Evolutionary conservation across 2,888 invertebrate genomes (phyloP), one percentile per base, ranked within the genome.

Genomic region (Melinopterus prodromus): DNA sequence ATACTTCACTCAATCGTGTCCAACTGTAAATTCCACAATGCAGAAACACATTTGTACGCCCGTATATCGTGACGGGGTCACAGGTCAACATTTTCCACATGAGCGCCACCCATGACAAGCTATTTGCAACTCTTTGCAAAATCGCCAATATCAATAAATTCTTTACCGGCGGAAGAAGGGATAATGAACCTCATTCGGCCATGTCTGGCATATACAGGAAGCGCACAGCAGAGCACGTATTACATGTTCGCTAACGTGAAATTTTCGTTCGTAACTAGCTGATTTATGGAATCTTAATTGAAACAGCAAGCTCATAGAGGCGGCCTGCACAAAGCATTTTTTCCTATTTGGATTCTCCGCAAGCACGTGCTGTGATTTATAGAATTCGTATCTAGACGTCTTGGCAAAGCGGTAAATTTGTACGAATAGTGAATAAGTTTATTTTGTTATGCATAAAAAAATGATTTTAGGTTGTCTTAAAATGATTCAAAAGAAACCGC

Each of bases 41-140:
- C 53, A 53, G 53, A 53, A 53, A 53, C 53, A 53, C 53, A 53
- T 53, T 53, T 53, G 53, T 53, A 53, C 5, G 53, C 53, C 53
- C 53, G 53, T 53, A 53, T 53, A 53, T 53, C 53, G 53, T 53
- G 53, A 53, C 53, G 53, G 53, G 53, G 53, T 53, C 53, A 53
- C 5, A 53, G 53, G 53, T 53, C 53, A 4, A 53, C 53, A 53
- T 53, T 53, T 53, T 53, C 53, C 53, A 53, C 53, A 53, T 53
- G 53, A 53, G 53, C 53, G 53, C 53, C 53, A 53, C 53, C 5
- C 53, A 53, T 53, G 53, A 53, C 53, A 53, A 53, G 53, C 53
- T 53, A 53, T 53, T 53, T 53, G 53, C 53, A 53, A 53, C 53
- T 53, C 53, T 53, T 53, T 53, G 53, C 53, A 53, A 53, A 53